Conservation (phyloP, 2,888 invertebrate species). For the Cerastis rubricosa region DNA sequence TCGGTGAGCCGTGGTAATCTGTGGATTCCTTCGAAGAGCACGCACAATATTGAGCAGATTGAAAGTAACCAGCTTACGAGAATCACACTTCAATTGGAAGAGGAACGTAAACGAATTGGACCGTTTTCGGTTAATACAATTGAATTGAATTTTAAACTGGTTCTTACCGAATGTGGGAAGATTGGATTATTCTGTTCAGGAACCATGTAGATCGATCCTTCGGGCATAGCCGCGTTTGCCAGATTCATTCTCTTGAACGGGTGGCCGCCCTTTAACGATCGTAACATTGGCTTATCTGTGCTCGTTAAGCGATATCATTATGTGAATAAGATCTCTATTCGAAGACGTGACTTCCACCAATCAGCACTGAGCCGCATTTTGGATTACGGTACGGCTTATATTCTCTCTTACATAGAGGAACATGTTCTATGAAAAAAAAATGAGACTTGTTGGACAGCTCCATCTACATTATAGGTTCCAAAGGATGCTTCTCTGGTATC, state of each 20-base stretch:
- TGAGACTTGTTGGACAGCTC: background rate
- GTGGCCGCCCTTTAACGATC: slow-evolving; percentile 3
- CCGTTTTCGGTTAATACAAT: slow-evolving; percentile 44
- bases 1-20: slow-evolving; percentile 70
- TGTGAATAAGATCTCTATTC: slow-evolving; percentile 37
- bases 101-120: slow-evolving; percentile 34
- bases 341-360: slow-evolving; percentile 6
- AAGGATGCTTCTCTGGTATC: background rate
- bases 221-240: background rate
- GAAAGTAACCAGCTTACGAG: slow-evolving; percentile 65
- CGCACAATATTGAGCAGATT: slow-evolving; percentile 68
- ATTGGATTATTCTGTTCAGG: slow-evolving; percentile 36
- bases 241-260: slow-evolving; percentile 22
- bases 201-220: slow-evolving; percentile 17
- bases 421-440: background rate
- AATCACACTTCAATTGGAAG: slow-evolving; percentile 49
- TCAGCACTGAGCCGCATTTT: no score
- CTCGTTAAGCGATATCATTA: slow-evolving; percentile 13
- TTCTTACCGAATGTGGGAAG: slow-evolving; percentile 37
- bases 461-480: background rate
- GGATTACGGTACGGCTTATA: background rate
- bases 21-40: slow-evolving; percentile 66
- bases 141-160: slow-evolving; percentile 37
- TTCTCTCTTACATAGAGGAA: background rate
- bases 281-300: slow-evolving; percentile 12